Conservation (phyloP, 2,113 vertebrate genomes). For the Urocitellus parryii region DNA sequence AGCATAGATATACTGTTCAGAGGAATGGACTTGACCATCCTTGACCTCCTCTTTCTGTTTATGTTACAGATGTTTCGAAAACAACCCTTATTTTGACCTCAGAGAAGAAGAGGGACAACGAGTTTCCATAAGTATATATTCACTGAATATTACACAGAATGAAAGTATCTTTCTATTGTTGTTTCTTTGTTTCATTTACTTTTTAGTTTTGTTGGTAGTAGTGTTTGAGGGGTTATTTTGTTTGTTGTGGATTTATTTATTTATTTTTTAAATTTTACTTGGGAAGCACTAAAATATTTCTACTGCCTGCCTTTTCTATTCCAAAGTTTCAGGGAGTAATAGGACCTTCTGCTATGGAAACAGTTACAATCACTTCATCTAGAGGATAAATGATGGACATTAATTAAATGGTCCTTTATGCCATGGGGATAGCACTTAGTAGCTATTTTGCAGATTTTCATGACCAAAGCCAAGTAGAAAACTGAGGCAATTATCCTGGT, state of each 20-base stretch:
- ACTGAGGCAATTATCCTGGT: slow-evolving; percentile 22
- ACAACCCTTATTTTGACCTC: not conserved
- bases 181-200: not conserved
- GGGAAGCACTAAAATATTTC: not conserved
- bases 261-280: not conserved
- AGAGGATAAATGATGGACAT: slow-evolving; percentile 1
- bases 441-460: not conserved
- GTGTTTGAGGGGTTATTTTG: not conserved
- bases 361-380: not conserved
- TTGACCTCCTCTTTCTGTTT: not conserved
- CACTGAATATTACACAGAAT: not conserved
- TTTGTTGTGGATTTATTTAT: not conserved
- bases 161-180: not conserved
- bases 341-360: not conserved
- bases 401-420: not conserved
- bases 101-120: not conserved
- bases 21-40: not conserved
- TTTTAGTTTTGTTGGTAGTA: not conserved
- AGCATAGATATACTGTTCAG: not conserved
- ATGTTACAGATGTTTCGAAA: not conserved
- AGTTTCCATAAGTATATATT: not conserved
- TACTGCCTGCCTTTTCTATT: not conserved
- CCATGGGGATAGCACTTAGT: not conserved
- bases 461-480: not conserved
- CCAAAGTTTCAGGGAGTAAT: not conserved